phyloP scores from a whole-genome alignment of 2,888 invertebrate genomes.

The Pachymerium ferrugineum region DNA sequence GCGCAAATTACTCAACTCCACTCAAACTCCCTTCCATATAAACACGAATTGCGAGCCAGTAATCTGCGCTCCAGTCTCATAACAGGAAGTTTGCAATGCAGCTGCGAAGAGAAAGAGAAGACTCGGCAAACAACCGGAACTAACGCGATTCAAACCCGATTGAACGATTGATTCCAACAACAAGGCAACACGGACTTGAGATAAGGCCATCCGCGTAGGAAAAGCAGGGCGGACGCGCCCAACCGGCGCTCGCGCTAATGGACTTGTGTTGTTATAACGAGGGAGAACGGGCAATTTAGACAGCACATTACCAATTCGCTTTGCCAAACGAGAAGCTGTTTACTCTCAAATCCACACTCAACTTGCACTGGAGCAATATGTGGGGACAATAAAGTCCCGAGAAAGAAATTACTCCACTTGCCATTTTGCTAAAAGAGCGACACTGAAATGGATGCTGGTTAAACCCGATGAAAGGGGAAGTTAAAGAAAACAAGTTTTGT shows the following conservation, averaged over 20 bases:
- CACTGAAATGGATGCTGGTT: background rate
- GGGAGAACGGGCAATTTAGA: background rate
- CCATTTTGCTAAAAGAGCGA: background rate
- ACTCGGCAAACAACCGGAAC: constrained; percentile 11
- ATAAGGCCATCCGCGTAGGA: background rate
- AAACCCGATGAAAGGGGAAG: background rate
- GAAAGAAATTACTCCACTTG: constrained; percentile 18
- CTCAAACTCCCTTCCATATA: constrained; percentile 11
- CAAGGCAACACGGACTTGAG: background rate
- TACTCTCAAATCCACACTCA: constrained; percentile 21
- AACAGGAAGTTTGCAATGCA: constrained; percentile 21
- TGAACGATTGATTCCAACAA: constrained; percentile 12
- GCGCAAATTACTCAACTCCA: constrained; percentile 18
- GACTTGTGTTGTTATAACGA: background rate
- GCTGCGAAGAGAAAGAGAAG: background rate
- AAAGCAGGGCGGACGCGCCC: background rate
- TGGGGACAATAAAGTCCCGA: constrained; percentile 11
- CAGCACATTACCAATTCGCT: constrained; percentile 18
- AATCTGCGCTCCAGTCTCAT: constrained; percentile 10
- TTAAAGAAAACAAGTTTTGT: background rate
- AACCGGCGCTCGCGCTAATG: background rate
- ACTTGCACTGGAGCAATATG: constrained; percentile 21
- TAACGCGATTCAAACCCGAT: constrained; percentile 15
- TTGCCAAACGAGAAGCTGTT: constrained; percentile 15
- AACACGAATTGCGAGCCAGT: constrained; percentile 6